Evolutionary conservation across 2,888 invertebrate species (phyloP).

Genomic region (Papilio gigon): DNA sequence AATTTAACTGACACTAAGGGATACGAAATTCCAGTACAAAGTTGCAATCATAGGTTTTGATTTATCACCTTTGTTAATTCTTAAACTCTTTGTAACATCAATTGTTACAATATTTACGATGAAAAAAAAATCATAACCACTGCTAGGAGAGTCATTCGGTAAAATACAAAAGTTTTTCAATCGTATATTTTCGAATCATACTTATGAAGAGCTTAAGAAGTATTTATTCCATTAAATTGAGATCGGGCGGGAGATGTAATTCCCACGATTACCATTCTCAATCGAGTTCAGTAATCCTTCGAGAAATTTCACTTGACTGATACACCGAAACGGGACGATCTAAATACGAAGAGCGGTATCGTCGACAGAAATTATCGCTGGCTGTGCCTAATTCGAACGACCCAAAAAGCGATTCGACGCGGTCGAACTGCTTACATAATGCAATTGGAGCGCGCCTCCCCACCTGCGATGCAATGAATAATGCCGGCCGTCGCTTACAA

Average conservation of each 20-base stretch:
- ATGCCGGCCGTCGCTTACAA: slow-evolving; percentile 53
- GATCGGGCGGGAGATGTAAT: slow-evolving; percentile 20
- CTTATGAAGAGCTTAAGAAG: slow-evolving; percentile 21
- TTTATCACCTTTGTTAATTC: background rate
- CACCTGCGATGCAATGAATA: slow-evolving; percentile 63
- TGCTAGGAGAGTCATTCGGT: no score
- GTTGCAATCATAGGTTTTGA: background rate
- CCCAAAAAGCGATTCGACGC: slow-evolving; percentile 67
- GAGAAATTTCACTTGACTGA: slow-evolving; percentile 28
- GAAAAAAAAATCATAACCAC: no score
- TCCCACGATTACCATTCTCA: slow-evolving; percentile 33
- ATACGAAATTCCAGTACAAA: background rate
- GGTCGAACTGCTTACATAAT: slow-evolving; percentile 66
- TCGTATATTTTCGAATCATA: background rate
- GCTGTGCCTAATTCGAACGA: slow-evolving; percentile 59
- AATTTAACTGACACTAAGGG: background rate
- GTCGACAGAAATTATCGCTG: slow-evolving; percentile 43
- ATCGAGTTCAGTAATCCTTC: slow-evolving; percentile 28
- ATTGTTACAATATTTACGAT: background rate
- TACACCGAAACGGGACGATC: slow-evolving; percentile 25
- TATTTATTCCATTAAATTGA: slow-evolving; percentile 30
- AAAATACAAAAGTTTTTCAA: background rate
- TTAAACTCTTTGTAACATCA: background rate
- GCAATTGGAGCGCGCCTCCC: slow-evolving; percentile 71
- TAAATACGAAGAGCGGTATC: slow-evolving; percentile 38